phyloP scores from a whole-genome alignment of 2,797 vertebrate genomes.

The Capromys pilorides region DNA sequence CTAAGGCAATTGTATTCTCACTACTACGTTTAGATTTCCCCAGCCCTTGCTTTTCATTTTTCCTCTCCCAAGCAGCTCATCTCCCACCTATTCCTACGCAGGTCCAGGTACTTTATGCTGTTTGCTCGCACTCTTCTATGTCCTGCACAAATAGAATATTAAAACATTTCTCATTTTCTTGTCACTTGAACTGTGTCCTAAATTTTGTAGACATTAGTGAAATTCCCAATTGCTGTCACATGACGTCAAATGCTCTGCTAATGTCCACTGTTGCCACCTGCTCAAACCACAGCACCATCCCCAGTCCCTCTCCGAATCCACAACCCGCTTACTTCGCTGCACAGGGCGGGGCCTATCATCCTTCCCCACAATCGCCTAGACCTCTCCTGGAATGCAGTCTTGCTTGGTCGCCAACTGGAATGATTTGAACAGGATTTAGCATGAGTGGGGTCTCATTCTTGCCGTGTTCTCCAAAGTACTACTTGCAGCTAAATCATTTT shows the following conservation, averaged over 20 bases:
- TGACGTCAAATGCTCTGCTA: constrained; percentile 18
- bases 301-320: background rate
- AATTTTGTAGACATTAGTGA: background rate
- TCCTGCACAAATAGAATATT: background rate
- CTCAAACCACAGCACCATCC: background rate
- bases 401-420: constrained; percentile 69
- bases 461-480: constrained; percentile 68
- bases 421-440: constrained; percentile 65
- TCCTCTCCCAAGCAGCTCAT: background rate
- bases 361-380: constrained; percentile 52
- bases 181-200: background rate
- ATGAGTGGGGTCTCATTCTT: constrained; percentile 68
- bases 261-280: background rate
- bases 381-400: constrained; percentile 43
- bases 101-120: background rate
- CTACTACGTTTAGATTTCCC: background rate
- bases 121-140: background rate
- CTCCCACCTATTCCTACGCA: background rate
- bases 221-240: background rate
- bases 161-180: constrained; percentile 11
- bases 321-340: background rate
- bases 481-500: constrained; percentile 70
- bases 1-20: background rate
- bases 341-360: background rate
- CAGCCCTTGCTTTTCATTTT: background rate